A percentile compares a stretch with the other conserved stretches of the same genome.
Evolutionary conservation across 1,140 invertebrate genomes (phyloP).

Genomic region (Chelonus insularis): DNA sequence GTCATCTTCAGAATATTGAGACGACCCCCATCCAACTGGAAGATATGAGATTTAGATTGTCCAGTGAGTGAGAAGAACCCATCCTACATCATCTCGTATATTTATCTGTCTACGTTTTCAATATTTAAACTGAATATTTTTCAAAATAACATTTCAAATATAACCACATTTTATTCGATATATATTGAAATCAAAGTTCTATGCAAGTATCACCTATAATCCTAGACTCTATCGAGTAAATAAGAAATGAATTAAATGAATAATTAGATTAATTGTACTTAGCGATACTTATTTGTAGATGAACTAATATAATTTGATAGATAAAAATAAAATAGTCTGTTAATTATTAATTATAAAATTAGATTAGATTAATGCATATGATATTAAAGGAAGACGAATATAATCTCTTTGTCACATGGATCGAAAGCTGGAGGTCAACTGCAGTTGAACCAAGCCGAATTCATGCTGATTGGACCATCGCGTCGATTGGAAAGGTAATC

Average conservation of each 20-base stretch:
- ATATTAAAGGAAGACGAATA: conserved; percentile 26
- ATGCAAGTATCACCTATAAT: too few species aligned
- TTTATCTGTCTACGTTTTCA: conserved; percentile 30
- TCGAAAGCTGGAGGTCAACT: conserved; percentile 1
- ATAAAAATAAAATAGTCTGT: too few species aligned
- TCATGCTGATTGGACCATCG: conserved; percentile 42
- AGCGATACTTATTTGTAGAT: too few species aligned
- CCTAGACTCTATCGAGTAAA: too few species aligned
- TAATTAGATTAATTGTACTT: too few species aligned
- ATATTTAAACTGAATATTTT: too few species aligned
- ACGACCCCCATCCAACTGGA: conserved; percentile 52
- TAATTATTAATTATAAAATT: not conserved
- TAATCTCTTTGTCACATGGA: not conserved
- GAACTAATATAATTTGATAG: too few species aligned
- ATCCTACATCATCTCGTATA: conserved; percentile 39
- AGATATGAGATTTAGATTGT: conserved; percentile 59
- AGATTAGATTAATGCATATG: not conserved
- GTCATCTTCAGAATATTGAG: conserved; percentile 61
- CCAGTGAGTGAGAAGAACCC: conserved; percentile 37
- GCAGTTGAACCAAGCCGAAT: conserved; percentile 32
- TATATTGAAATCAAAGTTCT: too few species aligned
- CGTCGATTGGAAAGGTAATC: conserved; percentile 47
- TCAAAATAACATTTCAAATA: too few species aligned
- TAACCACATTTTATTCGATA: too few species aligned
- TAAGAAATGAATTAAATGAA: too few species aligned